phyloP scores from a whole-genome alignment of 2,888 invertebrate species.

The Leptinotarsa rubiginosa region DNA sequence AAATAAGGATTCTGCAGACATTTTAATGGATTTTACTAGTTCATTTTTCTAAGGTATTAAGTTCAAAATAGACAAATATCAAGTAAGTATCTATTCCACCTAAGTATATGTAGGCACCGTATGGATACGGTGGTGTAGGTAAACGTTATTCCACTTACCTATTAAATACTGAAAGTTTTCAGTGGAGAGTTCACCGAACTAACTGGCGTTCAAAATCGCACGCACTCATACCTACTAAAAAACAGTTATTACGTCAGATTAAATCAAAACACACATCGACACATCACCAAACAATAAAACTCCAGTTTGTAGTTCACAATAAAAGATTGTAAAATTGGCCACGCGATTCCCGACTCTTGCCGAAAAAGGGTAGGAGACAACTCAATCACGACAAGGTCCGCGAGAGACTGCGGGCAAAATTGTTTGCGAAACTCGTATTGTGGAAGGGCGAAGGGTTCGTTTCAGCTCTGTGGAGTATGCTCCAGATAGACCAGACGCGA shows the following conservation, averaged over 20 bases:
- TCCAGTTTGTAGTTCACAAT: neutral
- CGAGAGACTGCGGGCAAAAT: constrained; percentile 16
- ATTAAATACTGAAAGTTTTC: too few species aligned
- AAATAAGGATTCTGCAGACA: too few species aligned
- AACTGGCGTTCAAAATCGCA: neutral
- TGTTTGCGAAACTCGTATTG: constrained; percentile 16
- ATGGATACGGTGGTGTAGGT: too few species aligned
- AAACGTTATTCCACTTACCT: too few species aligned
- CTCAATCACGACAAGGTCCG: neutral
- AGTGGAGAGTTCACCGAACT: too few species aligned
- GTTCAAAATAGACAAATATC: too few species aligned
- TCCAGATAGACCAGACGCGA: constrained; percentile 6
- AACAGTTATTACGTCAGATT: neutral
- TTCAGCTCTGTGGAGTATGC: constrained; percentile 11
- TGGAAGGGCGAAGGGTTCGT: constrained; percentile 13
- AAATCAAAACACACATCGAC: neutral
- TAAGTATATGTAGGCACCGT: too few species aligned
- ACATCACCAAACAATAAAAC: neutral
- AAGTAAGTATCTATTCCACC: too few species aligned
- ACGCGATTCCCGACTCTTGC: neutral
- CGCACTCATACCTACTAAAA: neutral
- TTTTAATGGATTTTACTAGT: too few species aligned
- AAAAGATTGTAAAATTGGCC: neutral
- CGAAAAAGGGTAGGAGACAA: neutral
- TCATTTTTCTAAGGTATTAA: too few species aligned